Evolutionary conservation across 2,888 invertebrate genomes (phyloP).

Genomic region (Drosophila anomalipes): DNA sequence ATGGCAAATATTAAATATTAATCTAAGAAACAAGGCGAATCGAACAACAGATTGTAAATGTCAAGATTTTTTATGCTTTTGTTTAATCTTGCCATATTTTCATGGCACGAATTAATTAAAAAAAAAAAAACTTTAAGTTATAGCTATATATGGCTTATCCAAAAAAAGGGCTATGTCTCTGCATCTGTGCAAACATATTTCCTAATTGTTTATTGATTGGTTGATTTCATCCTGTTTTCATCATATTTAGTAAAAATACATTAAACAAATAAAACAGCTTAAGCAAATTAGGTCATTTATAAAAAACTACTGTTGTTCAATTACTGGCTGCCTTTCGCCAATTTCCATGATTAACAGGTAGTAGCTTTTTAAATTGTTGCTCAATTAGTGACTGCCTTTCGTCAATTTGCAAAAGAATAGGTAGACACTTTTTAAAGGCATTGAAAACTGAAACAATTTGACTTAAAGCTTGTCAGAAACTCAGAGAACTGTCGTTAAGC

Average conservation of each 20-base stretch:
- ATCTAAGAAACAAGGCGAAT: not conserved
- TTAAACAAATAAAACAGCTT: not conserved
- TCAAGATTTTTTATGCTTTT: not conserved
- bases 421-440: not conserved
- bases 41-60: not conserved
- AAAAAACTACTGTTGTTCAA: not conserved
- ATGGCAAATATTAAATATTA: not conserved
- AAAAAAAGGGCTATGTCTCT: not conserved
- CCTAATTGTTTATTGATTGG: not conserved
- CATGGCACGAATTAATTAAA: not conserved
- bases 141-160: not conserved
- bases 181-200: not conserved
- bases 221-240: not conserved
- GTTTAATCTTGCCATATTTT: not conserved
- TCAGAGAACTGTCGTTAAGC: not conserved
- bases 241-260: not conserved
- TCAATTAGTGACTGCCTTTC: not conserved
- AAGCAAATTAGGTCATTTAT: not conserved
- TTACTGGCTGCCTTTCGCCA: not conserved
- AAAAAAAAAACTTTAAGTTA: not conserved
- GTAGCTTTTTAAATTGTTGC: not conserved
- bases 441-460: not conserved
- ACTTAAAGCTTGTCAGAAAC: not conserved
- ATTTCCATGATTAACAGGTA: slow-evolving; percentile 1
- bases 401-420: not conserved